Percentiles rank a stretch among this genome's conserved stretches.
Conservation (phyloP, 1,140 invertebrate species). For the Calephelis virginiensis region DNA sequence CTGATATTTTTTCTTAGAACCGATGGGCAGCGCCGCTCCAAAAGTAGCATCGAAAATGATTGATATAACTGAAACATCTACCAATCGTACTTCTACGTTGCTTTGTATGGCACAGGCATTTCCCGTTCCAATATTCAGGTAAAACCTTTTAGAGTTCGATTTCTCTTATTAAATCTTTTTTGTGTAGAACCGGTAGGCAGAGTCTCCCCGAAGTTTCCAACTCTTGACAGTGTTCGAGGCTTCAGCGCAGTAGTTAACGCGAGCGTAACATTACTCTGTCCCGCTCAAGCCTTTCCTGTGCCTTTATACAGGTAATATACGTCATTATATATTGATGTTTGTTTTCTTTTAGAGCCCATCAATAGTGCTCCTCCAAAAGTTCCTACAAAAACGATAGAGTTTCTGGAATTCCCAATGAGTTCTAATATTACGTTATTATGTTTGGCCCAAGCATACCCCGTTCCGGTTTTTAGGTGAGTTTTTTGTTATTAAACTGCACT, state of each 20-base stretch:
- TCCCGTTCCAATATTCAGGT: conserved; percentile 84
- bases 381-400: conserved; percentile 78
- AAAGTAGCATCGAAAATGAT: conserved; percentile 80
- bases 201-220: conserved; percentile 83
- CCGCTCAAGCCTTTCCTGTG: conserved; percentile 83
- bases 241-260: conserved; percentile 71
- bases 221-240: conserved; percentile 82
- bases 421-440: conserved; percentile 81
- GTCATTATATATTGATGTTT: conserved; percentile 39
- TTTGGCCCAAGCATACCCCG: conserved; percentile 82
- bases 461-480: conserved; percentile 82
- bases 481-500: conserved; percentile 2
- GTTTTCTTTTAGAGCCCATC: conserved; percentile 79
- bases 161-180: conserved; percentile 30
- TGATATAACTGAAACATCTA: conserved; percentile 59
- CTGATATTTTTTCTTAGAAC: conserved; percentile 79
- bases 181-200: conserved; percentile 79
- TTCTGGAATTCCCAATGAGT: conserved; percentile 60
- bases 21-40: conserved; percentile 84
- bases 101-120: conserved; percentile 87
- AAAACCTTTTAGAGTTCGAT: conserved; percentile 44
- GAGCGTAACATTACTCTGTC: conserved; percentile 80
- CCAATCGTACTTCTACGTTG: conserved; percentile 77
- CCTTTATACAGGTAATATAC: conserved; percentile 80
- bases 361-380: conserved; percentile 79